These are phyloP conservation scores for Gadopsis marmoratus DNA, from an alignment of 2,797 vertebrate species.

Conservation along the genomic window DNA sequence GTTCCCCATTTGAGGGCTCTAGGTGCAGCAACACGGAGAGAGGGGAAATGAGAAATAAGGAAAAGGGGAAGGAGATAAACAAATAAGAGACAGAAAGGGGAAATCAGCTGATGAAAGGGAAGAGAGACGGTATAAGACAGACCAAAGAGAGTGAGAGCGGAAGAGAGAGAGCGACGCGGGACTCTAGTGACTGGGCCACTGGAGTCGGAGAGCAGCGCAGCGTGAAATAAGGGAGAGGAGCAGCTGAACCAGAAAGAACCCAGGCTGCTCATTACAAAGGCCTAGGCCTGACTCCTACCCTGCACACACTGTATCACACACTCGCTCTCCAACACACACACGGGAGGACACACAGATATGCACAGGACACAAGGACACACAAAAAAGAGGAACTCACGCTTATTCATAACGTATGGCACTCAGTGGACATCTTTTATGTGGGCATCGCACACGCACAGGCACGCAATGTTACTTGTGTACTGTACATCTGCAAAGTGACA, in stretches of 20 bases:
- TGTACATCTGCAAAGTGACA: constrained; percentile 11
- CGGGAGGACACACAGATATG: constrained; percentile 31
- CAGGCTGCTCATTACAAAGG: constrained; percentile 87
- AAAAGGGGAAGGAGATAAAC: not conserved
- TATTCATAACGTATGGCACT: constrained; percentile 23
- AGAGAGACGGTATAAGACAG: constrained; percentile 29
- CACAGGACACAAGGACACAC: constrained; percentile 38
- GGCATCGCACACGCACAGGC: constrained; percentile 8
- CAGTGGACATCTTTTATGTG: constrained; percentile 25
- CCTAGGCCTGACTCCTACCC: constrained; percentile 81
- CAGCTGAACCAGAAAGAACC: constrained; percentile 88
- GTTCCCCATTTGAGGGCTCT: constrained; percentile 48
- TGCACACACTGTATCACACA: constrained; percentile 68
- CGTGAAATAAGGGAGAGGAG: constrained; percentile 87
- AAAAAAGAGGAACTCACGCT: too few relatives aligned
- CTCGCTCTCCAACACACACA: constrained; percentile 34
- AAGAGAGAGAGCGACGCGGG: constrained; percentile 57
- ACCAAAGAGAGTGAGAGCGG: constrained; percentile 18
- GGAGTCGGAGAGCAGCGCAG: constrained; percentile 85
- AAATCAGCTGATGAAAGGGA: not conserved
- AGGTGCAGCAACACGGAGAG: constrained; percentile 19
- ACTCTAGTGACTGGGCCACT: constrained; percentile 79
- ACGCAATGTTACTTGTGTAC: constrained; percentile 25
- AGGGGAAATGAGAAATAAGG: constrained; percentile 7
- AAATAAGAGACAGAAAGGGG: constrained; percentile 9